Evolutionary conservation across 2,113 vertebrate species (phyloP).

Genomic region (Sinocyclocheilus anophthalmus): DNA sequence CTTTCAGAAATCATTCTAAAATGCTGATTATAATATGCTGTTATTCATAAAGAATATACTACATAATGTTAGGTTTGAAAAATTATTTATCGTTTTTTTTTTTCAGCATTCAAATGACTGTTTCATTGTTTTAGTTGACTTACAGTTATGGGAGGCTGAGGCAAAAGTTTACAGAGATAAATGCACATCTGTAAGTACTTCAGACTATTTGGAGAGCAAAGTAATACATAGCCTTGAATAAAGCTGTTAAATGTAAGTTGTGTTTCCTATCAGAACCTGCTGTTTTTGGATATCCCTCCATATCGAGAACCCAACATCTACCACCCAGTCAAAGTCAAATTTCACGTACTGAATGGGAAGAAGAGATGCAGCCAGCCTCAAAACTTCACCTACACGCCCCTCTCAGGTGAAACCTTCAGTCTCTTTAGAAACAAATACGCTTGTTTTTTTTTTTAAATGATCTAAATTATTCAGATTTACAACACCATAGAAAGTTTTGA

Average conservation of each 20-base stretch:
- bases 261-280: constrained; percentile 81
- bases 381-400: constrained; percentile 87
- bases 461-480: no score
- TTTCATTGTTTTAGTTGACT: constrained; percentile 82
- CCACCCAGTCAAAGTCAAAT: constrained; percentile 88
- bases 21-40: neutral
- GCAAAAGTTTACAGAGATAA: constrained; percentile 94
- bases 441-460: no score
- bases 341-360: constrained; percentile 93
- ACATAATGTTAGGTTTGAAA: neutral
- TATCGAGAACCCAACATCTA: constrained; percentile 86
- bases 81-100: neutral
- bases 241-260: neutral
- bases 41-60: neutral
- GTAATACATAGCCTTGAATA: neutral
- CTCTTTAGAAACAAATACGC: neutral
- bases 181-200: constrained; percentile 87
- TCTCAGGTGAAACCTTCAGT: constrained; percentile 75
- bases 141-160: constrained; percentile 94
- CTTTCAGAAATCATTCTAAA: neutral
- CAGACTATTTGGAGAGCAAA: neutral
- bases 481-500: no score
- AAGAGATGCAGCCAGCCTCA: constrained; percentile 94
- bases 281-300: constrained; percentile 91
- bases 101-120: neutral